Base-by-base conservation (phyloP, 2,888 invertebrate genomes). In the Panzeria rudis region DNA sequence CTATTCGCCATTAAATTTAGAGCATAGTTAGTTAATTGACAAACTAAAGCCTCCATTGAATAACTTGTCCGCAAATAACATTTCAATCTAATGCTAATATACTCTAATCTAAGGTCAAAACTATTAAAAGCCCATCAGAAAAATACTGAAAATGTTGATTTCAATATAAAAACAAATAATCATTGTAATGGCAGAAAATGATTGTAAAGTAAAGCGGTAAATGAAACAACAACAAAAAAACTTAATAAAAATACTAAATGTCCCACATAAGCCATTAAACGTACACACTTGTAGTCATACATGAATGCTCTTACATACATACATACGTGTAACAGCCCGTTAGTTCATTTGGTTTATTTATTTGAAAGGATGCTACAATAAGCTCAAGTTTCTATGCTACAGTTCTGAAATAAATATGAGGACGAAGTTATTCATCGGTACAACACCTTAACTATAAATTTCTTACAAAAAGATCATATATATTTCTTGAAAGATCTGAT, bases 101-200 rank as follows among this genome's bases (percentile, higher is more conserved):
- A 59, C 25, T 64, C 52, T 79, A 82, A 79, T 75, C 82, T 71
- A 85, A 78, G 82, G 82, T 79, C 75, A 75, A 71, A 78, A 82
- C 82, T 79, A 85, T 85, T 85, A 85, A 85, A 82, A 75, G 66
- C 64, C 52, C 71, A 82, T 85, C 73, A 82, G 15, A 61, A 64
- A 59, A 35, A 62, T 32, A 73, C n/a, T 59, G 47, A 64, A 71
- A 77, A 62, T 78, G 54, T 50, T 81, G 77, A 52, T 75, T 77
- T 81, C 11, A 69, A 78, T 69, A 62, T 69, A 85, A 78, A 78
- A 17, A 75, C 47, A 78, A 73, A 85, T 73, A 78, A 17, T 75
- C 47, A 78, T 54, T 80, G 72, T 20, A 84, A 44, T 66, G 44
- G 69, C 25, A 59, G 44, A 69, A 76, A 78, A 64, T 38, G 32